Conservation (phyloP, 2,888 invertebrate species). For the Chymomyza fuscimana region DNA sequence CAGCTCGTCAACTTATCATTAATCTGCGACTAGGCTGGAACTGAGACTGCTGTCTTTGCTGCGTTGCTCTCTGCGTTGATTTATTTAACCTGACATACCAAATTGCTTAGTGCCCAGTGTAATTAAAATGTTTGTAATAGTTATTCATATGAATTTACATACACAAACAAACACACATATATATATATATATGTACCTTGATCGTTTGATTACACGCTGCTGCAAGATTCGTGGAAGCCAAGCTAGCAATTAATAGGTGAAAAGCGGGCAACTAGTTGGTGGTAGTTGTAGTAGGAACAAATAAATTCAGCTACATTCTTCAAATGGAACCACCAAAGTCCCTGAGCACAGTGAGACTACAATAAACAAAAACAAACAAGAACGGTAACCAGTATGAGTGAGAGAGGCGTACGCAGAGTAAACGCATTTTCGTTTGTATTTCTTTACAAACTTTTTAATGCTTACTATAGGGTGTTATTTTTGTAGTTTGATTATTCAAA, state of each 20-base stretch:
- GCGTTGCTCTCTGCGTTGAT: slow-evolving; percentile 18
- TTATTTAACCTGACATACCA: not conserved
- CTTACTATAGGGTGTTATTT: too few species aligned
- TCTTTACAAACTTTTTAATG: not conserved
- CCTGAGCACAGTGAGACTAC: not conserved
- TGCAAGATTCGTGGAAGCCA: slow-evolving; percentile 63
- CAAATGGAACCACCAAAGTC: not conserved
- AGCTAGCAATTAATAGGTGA: slow-evolving; percentile 66
- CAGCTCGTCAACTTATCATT: slow-evolving; percentile 55
- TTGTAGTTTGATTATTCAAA: too few species aligned
- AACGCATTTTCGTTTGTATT: not conserved
- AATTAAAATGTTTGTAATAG: slow-evolving; percentile 63
- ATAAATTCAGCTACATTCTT: not conserved
- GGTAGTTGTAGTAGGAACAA: not conserved
- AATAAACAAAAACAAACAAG: not conserved
- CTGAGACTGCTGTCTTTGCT: slow-evolving; percentile 27
- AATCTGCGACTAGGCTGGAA: slow-evolving; percentile 45
- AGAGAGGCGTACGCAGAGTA: not conserved
- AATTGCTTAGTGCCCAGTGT: slow-evolving; percentile 16
- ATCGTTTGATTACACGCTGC: slow-evolving; percentile 49
- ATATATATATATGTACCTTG: slow-evolving; percentile 11
- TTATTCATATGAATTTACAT: not conserved
- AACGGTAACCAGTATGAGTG: not conserved
- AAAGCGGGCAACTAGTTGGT: slow-evolving; percentile 30
- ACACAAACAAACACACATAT: slow-evolving; percentile 31